Evolutionary conservation across 92 coral and sea anemone species (phyloP), one percentile per base, ranked within the genome.

Genomic region (Palythoa grandiflora): DNA sequence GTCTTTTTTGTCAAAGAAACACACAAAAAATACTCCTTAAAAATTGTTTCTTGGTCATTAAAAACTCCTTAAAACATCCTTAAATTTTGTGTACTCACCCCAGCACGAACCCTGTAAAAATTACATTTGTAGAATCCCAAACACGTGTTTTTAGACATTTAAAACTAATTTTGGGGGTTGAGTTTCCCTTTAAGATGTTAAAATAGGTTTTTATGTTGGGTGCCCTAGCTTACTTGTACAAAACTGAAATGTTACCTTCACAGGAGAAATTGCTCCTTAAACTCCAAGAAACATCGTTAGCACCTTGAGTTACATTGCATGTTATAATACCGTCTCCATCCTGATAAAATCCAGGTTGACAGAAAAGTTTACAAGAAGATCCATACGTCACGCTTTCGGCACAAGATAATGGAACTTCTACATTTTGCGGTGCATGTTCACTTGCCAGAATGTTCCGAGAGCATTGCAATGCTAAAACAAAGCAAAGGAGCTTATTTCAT

Each of bases 331-430:
- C 74, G 59, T 90, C 75, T 19, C 88, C 90, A 15, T 51, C 35
- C 17, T 75, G n/a, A 54, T 71, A 51, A 55, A 54, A 81, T 11
- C 90, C 90, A 1, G 44, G 73, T 35, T 55, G 78, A 37, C 93
- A 90, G 48, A 81, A 86, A 44, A 87, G 48, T 16, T 81, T 51
- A 36, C 93, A 90, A 6, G 84, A 79, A 3, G 93, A 80, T 13
- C 93, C 93, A 19, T 79, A 83, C 21, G 75, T 47, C 37, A 35
- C 52, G 3, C 51, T 36, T 2, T 77, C 88, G 6, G 83, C 86
- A 51, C 78, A 72, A 35, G 84, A 83, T 16, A 90, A 38, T 1
- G 90, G 75, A 3, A 77, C 81, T 39, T 44, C 83, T 53, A 8
- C 14, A 38, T 16, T 38, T 3, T 17, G 50, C 28, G 79, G 54